phyloP scores from a whole-genome alignment of 2,888 invertebrate species.

The Endotricha flammealis region DNA sequence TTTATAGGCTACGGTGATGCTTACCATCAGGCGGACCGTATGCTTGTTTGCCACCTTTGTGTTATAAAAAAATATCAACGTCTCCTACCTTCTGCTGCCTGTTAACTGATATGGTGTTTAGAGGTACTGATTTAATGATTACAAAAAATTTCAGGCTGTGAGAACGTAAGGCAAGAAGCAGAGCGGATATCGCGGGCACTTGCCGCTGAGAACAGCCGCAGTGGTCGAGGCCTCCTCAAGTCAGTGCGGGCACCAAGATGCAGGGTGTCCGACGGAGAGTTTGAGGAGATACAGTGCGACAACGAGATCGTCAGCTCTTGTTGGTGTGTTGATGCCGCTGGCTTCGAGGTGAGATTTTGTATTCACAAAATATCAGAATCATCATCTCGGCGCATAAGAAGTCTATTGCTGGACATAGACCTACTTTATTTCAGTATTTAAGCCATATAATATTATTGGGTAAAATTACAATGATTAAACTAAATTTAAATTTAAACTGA shows the following conservation, averaged over 20 bases:
- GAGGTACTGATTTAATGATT: neutral
- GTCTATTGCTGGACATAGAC: too few relatives aligned
- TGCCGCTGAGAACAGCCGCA: slow-evolving; percentile 76
- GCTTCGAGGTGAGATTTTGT: slow-evolving; percentile 80
- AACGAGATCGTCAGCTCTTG: slow-evolving; percentile 85
- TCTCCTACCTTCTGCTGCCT: too few relatives aligned
- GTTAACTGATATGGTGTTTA: too few relatives aligned
- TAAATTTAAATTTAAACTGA: too few relatives aligned
- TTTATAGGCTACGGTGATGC: neutral
- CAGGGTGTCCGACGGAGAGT: slow-evolving; percentile 83
- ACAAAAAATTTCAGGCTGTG: slow-evolving; percentile 61
- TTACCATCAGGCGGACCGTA: too few relatives aligned
- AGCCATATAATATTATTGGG: too few relatives aligned
- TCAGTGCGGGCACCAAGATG: slow-evolving; percentile 84
- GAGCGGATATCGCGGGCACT: slow-evolving; percentile 67
- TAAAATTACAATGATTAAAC: too few relatives aligned
- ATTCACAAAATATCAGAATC: too few relatives aligned
- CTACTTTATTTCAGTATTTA: too few relatives aligned
- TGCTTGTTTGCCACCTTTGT: too few relatives aligned
- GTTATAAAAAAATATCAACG: too few relatives aligned
- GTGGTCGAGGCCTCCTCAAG: slow-evolving; percentile 80
- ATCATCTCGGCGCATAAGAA: too few relatives aligned
- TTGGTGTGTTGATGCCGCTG: slow-evolving; percentile 91
- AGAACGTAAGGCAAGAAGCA: slow-evolving; percentile 60
- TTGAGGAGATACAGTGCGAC: slow-evolving; percentile 87